These are phyloP conservation scores for Thumatha senex DNA, from an alignment of 2,888 invertebrate species.

Conservation along the genomic window DNA sequence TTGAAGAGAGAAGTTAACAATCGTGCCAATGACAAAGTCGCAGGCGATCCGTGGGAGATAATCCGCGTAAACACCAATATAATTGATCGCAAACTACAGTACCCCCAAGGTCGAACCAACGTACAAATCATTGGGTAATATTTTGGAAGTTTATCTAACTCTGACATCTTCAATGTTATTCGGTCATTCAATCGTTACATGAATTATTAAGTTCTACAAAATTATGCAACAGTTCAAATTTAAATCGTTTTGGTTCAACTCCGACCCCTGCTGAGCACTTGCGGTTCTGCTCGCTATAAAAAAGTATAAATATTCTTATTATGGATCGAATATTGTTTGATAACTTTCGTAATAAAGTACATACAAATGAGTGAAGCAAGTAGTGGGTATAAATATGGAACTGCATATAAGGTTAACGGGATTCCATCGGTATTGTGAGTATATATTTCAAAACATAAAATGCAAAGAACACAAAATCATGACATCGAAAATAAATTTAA, in stretches of 20 bases:
- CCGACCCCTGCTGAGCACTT: constrained; percentile 60
- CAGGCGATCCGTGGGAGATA: constrained; percentile 36
- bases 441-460: constrained; percentile 22
- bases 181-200: constrained; percentile 62
- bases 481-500: constrained; percentile 19
- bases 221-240: constrained; percentile 76
- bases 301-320: constrained; percentile 45
- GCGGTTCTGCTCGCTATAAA: constrained; percentile 47
- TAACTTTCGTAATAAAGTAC: constrained; percentile 36
- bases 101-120: constrained; percentile 50
- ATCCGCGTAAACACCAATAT: constrained; percentile 41
- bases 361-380: constrained; percentile 4
- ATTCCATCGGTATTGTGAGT: constrained; percentile 26
- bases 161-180: constrained; percentile 45
- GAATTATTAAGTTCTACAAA: constrained; percentile 66
- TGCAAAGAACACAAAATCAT: constrained; percentile 18
- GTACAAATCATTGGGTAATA: constrained; percentile 46
- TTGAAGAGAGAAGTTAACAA: constrained; percentile 23
- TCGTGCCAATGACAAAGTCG: constrained; percentile 33
- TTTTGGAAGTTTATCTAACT: constrained; percentile 59
- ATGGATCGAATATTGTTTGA: constrained; percentile 42
- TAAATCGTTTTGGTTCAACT: constrained; percentile 65
- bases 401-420: constrained; percentile 11
- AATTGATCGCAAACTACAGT: constrained; percentile 48
- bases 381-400: not conserved